Percentiles rank a stretch among this genome's conserved stretches.
Conservation (phyloP, 2,113 vertebrate species). For the Cromileptes altivelis region DNA sequence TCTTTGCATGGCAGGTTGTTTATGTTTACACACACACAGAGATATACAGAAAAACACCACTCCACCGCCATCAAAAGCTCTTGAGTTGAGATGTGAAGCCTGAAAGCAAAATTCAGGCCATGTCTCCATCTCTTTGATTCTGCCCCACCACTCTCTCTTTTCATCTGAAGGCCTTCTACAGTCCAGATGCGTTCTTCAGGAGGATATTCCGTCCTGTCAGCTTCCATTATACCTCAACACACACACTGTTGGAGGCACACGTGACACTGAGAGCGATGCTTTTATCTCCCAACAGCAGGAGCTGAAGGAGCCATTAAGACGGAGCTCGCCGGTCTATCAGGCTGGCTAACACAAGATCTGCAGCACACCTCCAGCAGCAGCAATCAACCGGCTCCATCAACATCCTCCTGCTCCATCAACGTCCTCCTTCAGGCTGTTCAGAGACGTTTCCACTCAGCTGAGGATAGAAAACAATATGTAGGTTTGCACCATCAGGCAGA, state of each 20-base stretch:
- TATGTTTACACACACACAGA: neutral
- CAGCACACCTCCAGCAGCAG: constrained; percentile 5
- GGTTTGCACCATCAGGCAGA: neutral
- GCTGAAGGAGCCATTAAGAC: constrained; percentile 24
- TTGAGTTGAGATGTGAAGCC: constrained; percentile 2
- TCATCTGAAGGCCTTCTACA: neutral
- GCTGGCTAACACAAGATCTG: neutral
- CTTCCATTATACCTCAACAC: constrained; percentile 20
- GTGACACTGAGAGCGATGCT: constrained; percentile 1
- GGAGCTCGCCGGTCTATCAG: neutral
- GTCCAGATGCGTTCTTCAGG: neutral
- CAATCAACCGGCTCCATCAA: neutral
- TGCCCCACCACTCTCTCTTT: neutral
- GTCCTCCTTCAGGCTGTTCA: neutral
- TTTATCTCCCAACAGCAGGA: constrained; percentile 44
- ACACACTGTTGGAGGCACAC: neutral
- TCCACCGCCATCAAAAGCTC: constrained; percentile 8
- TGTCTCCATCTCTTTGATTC: neutral
- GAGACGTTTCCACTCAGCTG: constrained; percentile 19
- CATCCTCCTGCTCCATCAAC: neutral
- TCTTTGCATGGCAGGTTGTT: neutral
- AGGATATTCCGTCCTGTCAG: constrained; percentile 7
- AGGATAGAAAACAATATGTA: neutral
- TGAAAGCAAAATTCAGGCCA: constrained; percentile 1
- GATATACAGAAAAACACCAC: neutral